These are phyloP conservation scores for Lucinisca nassula DNA, from an alignment of 2,888 invertebrate species.

Conservation along the genomic window DNA sequence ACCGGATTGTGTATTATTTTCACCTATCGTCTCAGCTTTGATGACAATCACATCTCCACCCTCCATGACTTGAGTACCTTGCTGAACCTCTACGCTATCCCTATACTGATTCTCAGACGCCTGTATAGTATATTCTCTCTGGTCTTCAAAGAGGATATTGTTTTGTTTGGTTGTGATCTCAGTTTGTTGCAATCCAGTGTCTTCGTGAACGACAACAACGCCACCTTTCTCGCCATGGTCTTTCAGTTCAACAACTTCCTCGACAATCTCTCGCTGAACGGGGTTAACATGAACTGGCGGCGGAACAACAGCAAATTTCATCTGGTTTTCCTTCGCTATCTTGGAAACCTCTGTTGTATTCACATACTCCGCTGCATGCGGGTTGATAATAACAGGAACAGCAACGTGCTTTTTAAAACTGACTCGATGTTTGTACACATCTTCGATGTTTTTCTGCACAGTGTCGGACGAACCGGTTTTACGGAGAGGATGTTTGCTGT, in stretches of 20 bases:
- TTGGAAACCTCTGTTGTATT: background rate
- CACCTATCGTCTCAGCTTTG: background rate
- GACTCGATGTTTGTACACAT: conserved; percentile 50
- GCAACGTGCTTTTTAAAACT: background rate
- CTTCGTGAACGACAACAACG: background rate
- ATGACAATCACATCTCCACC: background rate
- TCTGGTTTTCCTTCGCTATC: background rate
- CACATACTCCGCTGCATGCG: background rate
- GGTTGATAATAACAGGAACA: background rate
- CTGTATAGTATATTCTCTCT: background rate
- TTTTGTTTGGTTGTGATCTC: background rate
- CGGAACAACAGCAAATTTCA: background rate
- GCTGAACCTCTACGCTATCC: background rate
- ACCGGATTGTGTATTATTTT: background rate
- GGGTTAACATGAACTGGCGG: background rate
- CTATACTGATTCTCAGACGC: background rate
- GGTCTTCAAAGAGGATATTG: background rate
- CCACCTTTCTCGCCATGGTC: background rate
- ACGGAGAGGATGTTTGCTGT: background rate
- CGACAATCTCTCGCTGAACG: background rate
- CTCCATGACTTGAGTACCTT: background rate
- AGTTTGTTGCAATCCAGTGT: background rate
- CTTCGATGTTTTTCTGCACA: conserved; percentile 57
- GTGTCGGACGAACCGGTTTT: conserved; percentile 17
- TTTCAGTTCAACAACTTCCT: background rate